Conservation (phyloP, 2,888 invertebrate genomes). For the Drosophila lutescens region DNA sequence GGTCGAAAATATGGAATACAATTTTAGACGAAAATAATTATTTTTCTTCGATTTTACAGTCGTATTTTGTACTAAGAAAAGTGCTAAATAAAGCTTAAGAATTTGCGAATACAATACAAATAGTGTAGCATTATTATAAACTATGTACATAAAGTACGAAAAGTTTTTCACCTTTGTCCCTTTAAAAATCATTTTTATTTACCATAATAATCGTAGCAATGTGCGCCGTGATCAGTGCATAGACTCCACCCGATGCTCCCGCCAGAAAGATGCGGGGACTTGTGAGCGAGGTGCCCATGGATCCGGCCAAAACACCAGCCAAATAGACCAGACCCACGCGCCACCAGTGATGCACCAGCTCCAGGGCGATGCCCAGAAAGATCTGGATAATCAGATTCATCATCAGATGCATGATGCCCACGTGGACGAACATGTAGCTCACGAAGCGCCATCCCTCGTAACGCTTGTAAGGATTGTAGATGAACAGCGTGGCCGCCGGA, state of each 20-base stretch:
- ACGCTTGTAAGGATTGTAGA: conserved; percentile 94
- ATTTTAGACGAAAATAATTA: too few species aligned
- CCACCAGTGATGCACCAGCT: conserved; percentile 99
- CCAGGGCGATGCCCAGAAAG: conserved; percentile 96
- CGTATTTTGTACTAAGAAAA: too few species aligned
- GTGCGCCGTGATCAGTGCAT: conserved; percentile 96
- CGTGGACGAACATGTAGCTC: conserved; percentile 98
- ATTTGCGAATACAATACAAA: too few species aligned
- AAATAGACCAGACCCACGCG: conserved; percentile 93
- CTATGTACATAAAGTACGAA: too few species aligned
- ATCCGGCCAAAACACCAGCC: conserved; percentile 93
- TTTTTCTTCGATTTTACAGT: too few species aligned
- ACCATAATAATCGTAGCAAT: conserved; percentile 94
- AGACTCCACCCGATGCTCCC: conserved; percentile 98
- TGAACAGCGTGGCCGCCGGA: conserved; percentile 91
- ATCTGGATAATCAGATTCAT: conserved; percentile 97
- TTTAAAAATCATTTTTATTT: background rate
- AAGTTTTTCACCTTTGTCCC: too few species aligned
- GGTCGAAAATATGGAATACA: too few species aligned
- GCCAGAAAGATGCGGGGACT: conserved; percentile 93
- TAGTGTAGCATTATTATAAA: too few species aligned
- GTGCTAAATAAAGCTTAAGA: too few species aligned
- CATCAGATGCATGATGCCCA: conserved; percentile 93
- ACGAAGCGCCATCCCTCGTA: conserved; percentile 96
- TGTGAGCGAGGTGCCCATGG: conserved; percentile 91